Percentiles rank a stretch among this genome's conserved stretches.
Evolutionary conservation across 2,888 invertebrate species (phyloP).

Genomic region (Drosophila differens): DNA sequence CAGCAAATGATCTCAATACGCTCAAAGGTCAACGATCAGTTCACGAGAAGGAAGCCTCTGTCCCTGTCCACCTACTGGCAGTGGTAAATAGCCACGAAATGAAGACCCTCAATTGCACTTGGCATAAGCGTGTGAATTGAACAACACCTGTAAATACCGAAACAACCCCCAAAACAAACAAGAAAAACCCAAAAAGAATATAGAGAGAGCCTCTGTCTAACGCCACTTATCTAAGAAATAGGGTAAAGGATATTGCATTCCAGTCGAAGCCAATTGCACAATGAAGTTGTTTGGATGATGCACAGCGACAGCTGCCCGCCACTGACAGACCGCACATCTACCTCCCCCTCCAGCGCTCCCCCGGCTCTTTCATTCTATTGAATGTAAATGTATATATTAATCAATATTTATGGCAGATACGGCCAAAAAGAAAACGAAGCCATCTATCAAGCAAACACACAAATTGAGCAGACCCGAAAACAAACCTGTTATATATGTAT

Average conservation of each 20-base stretch:
- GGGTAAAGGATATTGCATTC: constrained; percentile 38
- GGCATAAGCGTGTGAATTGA: constrained; percentile 51
- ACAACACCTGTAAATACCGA: constrained; percentile 53
- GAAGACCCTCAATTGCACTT: constrained; percentile 41
- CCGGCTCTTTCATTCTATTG: constrained; percentile 23
- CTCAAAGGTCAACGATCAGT: constrained; percentile 41
- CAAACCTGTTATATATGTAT: constrained; percentile 64
- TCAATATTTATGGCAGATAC: constrained; percentile 74
- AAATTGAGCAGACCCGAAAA: constrained; percentile 51
- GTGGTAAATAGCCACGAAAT: constrained; percentile 34
- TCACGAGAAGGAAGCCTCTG: constrained; percentile 9
- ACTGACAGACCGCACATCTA: background rate
- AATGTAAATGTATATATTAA: constrained; percentile 75
- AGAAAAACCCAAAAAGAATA: too few species aligned
- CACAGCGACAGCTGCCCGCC: constrained; percentile 61
- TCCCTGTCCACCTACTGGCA: background rate
- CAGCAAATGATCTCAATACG: constrained; percentile 20
- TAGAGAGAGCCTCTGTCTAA: constrained; percentile 11
- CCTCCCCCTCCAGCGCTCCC: background rate
- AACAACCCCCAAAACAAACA: constrained; percentile 36
- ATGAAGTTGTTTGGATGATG: constrained; percentile 75
- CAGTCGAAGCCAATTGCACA: constrained; percentile 61
- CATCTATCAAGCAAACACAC: constrained; percentile 66
- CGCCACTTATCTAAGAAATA: constrained; percentile 29
- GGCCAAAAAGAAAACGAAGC: constrained; percentile 46